These are phyloP conservation scores for Melanotaenia pygmaea DNA, from an alignment of 2,797 vertebrate species.

Conservation along the genomic window DNA sequence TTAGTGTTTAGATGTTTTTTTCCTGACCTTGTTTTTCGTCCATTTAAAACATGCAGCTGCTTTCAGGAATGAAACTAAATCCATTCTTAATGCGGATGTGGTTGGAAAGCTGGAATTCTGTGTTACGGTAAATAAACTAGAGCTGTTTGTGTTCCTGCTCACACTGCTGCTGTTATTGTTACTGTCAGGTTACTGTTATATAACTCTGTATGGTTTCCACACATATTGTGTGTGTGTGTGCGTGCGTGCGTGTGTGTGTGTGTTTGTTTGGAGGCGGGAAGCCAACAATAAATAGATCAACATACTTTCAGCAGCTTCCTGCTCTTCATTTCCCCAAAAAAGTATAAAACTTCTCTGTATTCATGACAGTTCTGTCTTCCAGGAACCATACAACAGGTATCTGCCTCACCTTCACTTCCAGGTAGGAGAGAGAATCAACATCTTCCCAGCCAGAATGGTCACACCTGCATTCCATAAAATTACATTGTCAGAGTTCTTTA, in stretches of 20 bases:
- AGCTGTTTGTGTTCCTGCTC: not conserved
- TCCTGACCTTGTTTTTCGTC: not conserved
- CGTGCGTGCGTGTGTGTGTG: not conserved
- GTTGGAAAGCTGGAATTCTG: not conserved
- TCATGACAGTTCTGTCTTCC: slow-evolving; percentile 6
- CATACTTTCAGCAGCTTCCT: slow-evolving; percentile 2
- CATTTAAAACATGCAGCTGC: not conserved
- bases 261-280: not conserved
- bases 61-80: not conserved
- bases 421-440: not conserved
- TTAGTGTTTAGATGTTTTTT: too few relatives aligned
- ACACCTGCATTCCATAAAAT: not conserved
- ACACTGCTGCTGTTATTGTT: not conserved
- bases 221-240: not conserved
- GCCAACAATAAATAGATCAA: slow-evolving; percentile 7
- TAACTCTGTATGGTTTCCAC: slow-evolving; percentile 18
- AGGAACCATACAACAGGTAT: not conserved
- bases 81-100: not conserved
- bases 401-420: slow-evolving; percentile 2
- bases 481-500: not conserved
- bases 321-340: slow-evolving; percentile 10
- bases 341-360: not conserved
- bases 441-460: not conserved
- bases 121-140: not conserved
- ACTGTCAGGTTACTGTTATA: slow-evolving; percentile 3